Conservation (phyloP, 2,888 invertebrate species). For the Agrochola circellaris region DNA sequence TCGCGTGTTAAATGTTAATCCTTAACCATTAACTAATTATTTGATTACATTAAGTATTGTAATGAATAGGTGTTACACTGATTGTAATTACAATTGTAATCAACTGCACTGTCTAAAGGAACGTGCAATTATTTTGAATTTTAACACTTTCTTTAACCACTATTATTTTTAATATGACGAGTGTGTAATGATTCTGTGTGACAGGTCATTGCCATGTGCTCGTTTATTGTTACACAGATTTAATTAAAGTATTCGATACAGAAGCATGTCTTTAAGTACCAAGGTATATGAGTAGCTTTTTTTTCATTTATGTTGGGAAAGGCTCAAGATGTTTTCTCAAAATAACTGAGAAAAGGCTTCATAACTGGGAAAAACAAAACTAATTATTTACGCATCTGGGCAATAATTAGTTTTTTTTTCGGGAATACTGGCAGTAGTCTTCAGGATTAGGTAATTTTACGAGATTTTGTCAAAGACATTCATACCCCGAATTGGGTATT, state of each 20-base stretch:
- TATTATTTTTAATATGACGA: constrained; percentile 32
- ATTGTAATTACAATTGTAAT: constrained; percentile 53
- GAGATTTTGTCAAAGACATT: not conserved
- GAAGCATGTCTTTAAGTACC: not conserved
- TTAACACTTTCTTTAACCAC: constrained; percentile 35
- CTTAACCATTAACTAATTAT: constrained; percentile 55
- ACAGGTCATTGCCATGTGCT: constrained; percentile 41
- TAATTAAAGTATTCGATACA: constrained; percentile 11
- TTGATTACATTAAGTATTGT: constrained; percentile 49
- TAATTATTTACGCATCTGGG: not conserved
- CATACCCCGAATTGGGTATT: not conserved
- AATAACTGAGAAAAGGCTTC: not conserved
- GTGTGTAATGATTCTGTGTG: constrained; percentile 21
- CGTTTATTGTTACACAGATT: constrained; percentile 17
- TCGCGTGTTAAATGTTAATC: constrained; percentile 52
- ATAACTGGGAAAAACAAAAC: not conserved
- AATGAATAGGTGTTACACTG: constrained; percentile 50
- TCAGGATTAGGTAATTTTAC: not conserved
- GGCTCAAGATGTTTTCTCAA: not conserved
- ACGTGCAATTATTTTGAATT: constrained; percentile 34
- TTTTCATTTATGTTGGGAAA: not conserved
- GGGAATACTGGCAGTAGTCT: not conserved
- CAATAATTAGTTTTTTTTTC: not conserved
- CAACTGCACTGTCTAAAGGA: constrained; percentile 30
- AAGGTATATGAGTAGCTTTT: not conserved